Evolutionary conservation across 2,113 vertebrate genomes (phyloP), one percentile per base, ranked within the genome.

Genomic region (Amphilophus citrinellus): DNA sequence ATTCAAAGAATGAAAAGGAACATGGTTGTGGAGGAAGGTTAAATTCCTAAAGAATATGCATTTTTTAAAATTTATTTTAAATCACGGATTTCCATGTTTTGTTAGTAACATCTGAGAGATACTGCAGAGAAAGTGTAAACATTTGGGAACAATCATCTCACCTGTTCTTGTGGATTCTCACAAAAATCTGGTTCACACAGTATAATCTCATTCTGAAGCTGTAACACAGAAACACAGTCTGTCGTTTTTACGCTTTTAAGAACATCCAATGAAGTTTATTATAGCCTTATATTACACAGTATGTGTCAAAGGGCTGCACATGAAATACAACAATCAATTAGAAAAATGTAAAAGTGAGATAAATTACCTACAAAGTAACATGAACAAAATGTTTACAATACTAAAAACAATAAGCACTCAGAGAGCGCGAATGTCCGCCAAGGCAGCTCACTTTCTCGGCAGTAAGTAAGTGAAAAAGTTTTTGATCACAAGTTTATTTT

Each of bases 171-270:
- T n/a, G 84, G 89, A 68, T 81, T 89, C 27, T 89, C 90, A 61
- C 81, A 73, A 8, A 79, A 85, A 35, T 95, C 91, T 20, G 90
- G 79, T 60, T 95, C 94, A 82, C 83, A 65, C 22, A 95, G 85
- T 27, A 95, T 84, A 0, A 96, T 91, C 61, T 95, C 91, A 87
- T 95, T 94, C 79, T 96, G 96, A 37, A 96, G 86, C 96, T 96
- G 92, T 22, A 93, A 93, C 57, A 94, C 50, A 93, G 3, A 94
- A 7, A 92, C 13, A 84, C 47, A 65, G 35, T 22, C 3, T 30
- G 22, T 60, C 10, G 61, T 59, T 75, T 22, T 18, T 20, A 57
- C 5, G 44, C 24, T 15, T 9, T 39, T 3, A 76, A 76, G 6
- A 22, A 47, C 18, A n/a, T 2, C 11, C 22, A 20, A 1, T 20